phyloP scores from a whole-genome alignment of 1,140 invertebrate genomes.

The Asbolus verrucosus region DNA sequence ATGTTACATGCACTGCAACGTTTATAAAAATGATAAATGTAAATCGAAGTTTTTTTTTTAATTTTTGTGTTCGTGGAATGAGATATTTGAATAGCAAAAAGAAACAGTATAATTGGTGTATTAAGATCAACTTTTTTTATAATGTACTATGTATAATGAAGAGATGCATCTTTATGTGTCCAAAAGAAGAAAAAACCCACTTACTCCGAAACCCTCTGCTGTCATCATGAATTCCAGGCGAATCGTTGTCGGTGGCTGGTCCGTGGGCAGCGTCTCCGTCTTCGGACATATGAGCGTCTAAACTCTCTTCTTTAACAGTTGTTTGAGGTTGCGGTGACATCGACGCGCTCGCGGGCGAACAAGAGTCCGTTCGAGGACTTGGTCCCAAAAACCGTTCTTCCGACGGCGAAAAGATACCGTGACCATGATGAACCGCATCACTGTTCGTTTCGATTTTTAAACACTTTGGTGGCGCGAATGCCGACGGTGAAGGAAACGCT shows the following conservation, averaged over 20 bases:
- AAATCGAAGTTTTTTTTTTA: too few relatives aligned
- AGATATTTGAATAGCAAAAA: too few relatives aligned
- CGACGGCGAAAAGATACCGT: constrained; percentile 62
- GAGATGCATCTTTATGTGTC: constrained; percentile 11
- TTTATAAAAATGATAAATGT: too few relatives aligned
- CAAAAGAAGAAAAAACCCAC: constrained; percentile 52
- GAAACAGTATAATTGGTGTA: too few relatives aligned
- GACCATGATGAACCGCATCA: constrained; percentile 57
- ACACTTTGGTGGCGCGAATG: constrained; percentile 67
- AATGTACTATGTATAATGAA: too few relatives aligned
- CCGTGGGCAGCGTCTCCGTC: constrained; percentile 66
- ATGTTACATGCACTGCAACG: too few relatives aligned
- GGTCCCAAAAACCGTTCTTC: constrained; percentile 63
- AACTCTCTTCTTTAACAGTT: constrained; percentile 64
- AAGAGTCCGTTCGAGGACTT: constrained; percentile 65
- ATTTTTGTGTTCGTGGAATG: too few relatives aligned
- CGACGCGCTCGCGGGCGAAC: constrained; percentile 67
- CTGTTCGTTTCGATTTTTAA: constrained; percentile 66
- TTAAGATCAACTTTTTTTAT: too few relatives aligned
- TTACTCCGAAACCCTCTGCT: constrained; percentile 67
- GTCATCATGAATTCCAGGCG: constrained; percentile 68
- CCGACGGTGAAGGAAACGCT: constrained; percentile 68
- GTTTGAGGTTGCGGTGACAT: constrained; percentile 64
- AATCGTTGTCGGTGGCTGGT: constrained; percentile 66
- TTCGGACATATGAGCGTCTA: constrained; percentile 66